Base-by-base conservation (phyloP, 2,113 vertebrate genomes). In the Centropristis striata region DNA sequence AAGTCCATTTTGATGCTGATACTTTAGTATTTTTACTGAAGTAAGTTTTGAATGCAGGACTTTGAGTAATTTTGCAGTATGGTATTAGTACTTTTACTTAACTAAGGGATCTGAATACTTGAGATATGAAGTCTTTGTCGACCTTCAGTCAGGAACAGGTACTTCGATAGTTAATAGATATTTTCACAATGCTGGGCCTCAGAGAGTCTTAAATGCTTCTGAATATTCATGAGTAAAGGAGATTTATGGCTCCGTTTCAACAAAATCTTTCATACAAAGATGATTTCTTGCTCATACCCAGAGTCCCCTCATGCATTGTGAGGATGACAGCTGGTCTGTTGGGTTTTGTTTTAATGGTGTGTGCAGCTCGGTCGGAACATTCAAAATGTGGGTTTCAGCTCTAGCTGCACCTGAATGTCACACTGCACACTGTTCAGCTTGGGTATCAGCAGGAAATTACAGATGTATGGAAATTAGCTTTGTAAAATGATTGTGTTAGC, bases 161-260 rank as follows among this genome's bases (percentile, higher is more conserved):
- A 32, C 32, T 6, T 4, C 32, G 32, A 32, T 6, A 32, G 32
- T 32, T 32, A 4, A 32, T 32, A 32, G 6, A 32, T 3, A 32
- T 32, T 32, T 32, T 32, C 6, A 32, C 32, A 6, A 32, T 6
- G 32, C 32, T 32, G 32, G 32, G 32, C 32, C 32, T 32, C 32
- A 32, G 32, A 32, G 32, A 6, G 32, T 32, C 32, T 32, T 32
- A 32, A 32, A 55, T n/a, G 50, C 51, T n/a, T 1, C 36, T 47
- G 60, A 28, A 23, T 75, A 55, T 65, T 75, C 72, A 65, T 47
- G 41, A 47, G 39, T 20, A 20, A 46, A 37, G 39, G 13, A 65
- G 14, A 75, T 64, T 36, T 36, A 37, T 16, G 37, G 18, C 49
- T 64, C 25, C 37, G 8, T 44, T 28, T 53, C 15, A 74, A 63